Conservation (phyloP, 2,797 vertebrate genomes). For the Diglossa cyanea region DNA sequence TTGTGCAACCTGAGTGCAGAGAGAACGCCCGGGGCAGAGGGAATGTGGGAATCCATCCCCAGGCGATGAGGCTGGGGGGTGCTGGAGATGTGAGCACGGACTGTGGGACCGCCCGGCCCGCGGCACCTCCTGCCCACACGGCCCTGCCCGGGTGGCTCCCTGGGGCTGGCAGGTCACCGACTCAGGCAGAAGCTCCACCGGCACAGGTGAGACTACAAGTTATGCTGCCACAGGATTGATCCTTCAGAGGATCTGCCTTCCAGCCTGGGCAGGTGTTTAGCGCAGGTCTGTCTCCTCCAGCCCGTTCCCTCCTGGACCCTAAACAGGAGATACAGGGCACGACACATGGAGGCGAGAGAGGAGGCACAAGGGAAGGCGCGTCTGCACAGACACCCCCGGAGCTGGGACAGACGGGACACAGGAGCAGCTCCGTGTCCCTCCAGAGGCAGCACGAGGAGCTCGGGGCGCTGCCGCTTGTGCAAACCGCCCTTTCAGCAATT, state of each 20-base stretch:
- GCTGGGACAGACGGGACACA: no score
- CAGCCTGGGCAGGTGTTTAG: neutral
- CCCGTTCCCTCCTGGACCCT: neutral
- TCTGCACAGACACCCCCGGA: fast-evolving
- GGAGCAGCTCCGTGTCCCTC: neutral
- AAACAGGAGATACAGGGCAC: fast-evolving
- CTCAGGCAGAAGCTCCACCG: fast-evolving
- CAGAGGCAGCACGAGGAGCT: neutral
- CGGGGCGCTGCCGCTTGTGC: neutral
- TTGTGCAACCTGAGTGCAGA: neutral
- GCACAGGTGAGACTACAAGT: fast-evolving
- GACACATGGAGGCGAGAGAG: neutral
- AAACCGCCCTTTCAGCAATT: neutral
- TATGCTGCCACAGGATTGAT: fast-evolving
- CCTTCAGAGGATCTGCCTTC: neutral
- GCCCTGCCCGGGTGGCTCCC: neutral
- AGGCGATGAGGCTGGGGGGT: fast-evolving
- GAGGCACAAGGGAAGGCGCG: neutral
- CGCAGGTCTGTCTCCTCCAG: neutral
- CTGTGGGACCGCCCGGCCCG: neutral
- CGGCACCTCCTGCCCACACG: neutral
- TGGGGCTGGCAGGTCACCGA: neutral
- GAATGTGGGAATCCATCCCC: neutral
- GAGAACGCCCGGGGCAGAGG: neutral
- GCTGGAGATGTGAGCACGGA: neutral